Conservation (phyloP, 2,797 vertebrate species). For the Platalea minor region DNA sequence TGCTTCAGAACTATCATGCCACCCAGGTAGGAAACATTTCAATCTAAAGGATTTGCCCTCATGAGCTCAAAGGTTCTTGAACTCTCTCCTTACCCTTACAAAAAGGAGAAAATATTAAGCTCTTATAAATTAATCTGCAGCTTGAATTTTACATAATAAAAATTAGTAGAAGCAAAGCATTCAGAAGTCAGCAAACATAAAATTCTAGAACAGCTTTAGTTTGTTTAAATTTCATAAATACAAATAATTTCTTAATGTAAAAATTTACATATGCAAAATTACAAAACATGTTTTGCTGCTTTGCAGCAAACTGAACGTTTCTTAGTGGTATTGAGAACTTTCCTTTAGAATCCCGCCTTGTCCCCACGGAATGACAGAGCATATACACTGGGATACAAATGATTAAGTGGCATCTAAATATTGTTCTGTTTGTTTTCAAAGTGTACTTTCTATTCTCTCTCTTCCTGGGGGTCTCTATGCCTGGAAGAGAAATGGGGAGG, state of each 20-base stretch:
- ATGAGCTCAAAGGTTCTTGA: background rate
- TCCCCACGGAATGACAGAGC: background rate
- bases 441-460: background rate
- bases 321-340: background rate
- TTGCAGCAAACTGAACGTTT: background rate
- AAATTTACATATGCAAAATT: background rate
- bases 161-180: background rate
- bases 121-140: background rate
- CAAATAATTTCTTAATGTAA: background rate
- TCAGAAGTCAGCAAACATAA: background rate
- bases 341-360: background rate
- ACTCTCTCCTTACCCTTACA: background rate
- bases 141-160: background rate
- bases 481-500: background rate
- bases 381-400: background rate
- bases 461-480: background rate
- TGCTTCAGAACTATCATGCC: background rate
- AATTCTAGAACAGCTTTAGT: background rate
- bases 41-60: background rate
- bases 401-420: background rate
- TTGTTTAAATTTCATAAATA: background rate
- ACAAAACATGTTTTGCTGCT: background rate
- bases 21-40: background rate
- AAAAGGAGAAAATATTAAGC: background rate
- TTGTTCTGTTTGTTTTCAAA: background rate